phyloP scores from a whole-genome alignment of 2,797 vertebrate genomes.

The Taenioides sp. region DNA sequence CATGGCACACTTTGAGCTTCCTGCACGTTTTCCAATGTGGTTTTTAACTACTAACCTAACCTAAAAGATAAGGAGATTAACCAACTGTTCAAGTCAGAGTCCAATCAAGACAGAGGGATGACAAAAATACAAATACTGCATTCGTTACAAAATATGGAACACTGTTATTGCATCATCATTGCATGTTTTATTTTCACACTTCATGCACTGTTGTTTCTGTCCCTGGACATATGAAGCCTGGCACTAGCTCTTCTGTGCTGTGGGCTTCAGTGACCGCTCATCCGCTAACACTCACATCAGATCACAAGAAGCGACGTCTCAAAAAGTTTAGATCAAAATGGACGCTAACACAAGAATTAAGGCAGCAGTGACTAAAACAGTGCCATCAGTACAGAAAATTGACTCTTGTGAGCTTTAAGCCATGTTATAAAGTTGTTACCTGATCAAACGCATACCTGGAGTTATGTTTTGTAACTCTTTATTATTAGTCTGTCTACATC shows the following conservation, averaged over 20 bases:
- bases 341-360: conserved; percentile 22
- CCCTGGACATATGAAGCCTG: conserved; percentile 28
- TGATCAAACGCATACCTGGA: no score
- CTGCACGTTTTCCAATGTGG: no score
- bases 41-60: no score
- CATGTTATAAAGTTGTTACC: no score
- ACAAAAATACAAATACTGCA: not conserved
- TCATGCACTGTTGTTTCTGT: not conserved
- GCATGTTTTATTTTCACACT: not conserved
- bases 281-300: conserved; percentile 20
- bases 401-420: no score
- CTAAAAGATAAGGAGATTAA: no score
- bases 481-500: no score
- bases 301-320: conserved; percentile 32
- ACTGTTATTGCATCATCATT: not conserved
- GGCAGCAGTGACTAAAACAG: not conserved
- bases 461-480: no score
- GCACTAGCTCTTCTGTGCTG: conserved; percentile 5
- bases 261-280: conserved; percentile 37
- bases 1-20: no score
- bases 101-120: not conserved
- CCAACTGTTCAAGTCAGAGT: no score
- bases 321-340: conserved; percentile 44
- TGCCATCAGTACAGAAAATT: not conserved
- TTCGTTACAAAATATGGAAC: not conserved